These are phyloP conservation scores for Physeter macrocephalus DNA, from an alignment of 2,113 vertebrate genomes.

Conservation along the genomic window DNA sequence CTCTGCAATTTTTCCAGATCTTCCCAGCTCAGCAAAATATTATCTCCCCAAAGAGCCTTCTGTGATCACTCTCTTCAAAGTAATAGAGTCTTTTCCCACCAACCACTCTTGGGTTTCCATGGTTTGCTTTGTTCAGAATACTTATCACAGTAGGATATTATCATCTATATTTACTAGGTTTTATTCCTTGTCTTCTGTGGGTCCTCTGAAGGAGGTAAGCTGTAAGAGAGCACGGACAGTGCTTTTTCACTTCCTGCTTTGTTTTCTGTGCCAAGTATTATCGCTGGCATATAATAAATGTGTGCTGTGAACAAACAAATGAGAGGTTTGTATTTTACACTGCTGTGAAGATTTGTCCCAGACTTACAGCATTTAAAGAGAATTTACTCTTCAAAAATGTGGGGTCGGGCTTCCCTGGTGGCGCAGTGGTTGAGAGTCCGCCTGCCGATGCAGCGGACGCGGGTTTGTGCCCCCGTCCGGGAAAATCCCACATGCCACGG, in stretches of 20 bases:
- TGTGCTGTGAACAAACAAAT: not conserved
- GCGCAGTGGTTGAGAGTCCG: too few relatives aligned
- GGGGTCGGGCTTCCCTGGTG: not conserved
- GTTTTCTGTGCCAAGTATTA: not conserved
- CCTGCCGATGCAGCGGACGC: too few relatives aligned
- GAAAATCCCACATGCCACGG: too few relatives aligned
- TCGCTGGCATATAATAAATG: not conserved
- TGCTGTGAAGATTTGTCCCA: not conserved
- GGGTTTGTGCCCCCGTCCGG: too few relatives aligned
- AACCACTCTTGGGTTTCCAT: not conserved
- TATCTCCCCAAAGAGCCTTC: not conserved
- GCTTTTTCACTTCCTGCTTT: not conserved
- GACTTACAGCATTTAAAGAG: not conserved
- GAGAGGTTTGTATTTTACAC: not conserved
- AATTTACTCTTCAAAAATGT: not conserved
- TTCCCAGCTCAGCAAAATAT: not conserved
- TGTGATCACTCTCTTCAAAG: not conserved
- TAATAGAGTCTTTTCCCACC: not conserved
- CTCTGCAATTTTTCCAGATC: not conserved
- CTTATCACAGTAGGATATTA: not conserved
- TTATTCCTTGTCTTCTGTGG: not conserved
- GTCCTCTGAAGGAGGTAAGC: not conserved
- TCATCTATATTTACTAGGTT: not conserved
- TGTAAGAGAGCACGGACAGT: not conserved
- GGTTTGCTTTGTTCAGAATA: not conserved